These are phyloP conservation scores for Diaphora mendica DNA, from an alignment of 2,888 invertebrate species.

Conservation along the genomic window DNA sequence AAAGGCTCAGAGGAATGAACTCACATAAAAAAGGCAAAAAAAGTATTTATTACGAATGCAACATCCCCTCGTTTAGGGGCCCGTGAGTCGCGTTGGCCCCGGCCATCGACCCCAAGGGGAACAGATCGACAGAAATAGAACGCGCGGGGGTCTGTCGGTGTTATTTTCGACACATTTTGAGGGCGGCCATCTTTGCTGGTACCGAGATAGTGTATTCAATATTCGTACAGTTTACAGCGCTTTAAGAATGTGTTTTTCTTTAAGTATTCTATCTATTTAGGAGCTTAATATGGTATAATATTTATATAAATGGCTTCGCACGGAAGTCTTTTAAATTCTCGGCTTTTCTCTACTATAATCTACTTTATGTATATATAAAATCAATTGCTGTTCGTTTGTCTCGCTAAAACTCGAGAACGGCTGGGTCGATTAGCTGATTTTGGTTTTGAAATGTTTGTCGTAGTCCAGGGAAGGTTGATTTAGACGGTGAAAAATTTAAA, in stretches of 20 bases:
- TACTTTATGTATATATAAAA: too few species aligned
- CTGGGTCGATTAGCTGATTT: too few species aligned
- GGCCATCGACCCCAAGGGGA: slow-evolving; percentile 62
- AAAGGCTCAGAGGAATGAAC: not conserved
- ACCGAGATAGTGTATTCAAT: slow-evolving; percentile 11
- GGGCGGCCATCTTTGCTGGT: slow-evolving; percentile 32
- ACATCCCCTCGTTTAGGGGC: slow-evolving; percentile 19
- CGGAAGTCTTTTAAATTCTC: too few species aligned
- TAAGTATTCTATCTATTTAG: not conserved
- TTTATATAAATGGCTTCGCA: too few species aligned
- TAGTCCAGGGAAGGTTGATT: too few species aligned
- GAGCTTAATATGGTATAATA: not conserved
- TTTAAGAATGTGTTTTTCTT: not conserved
- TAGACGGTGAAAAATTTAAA: too few species aligned
- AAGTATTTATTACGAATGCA: not conserved
- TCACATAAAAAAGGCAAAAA: not conserved
- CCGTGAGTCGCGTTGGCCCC: slow-evolving; percentile 28
- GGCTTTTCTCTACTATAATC: too few species aligned
- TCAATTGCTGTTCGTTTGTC: too few species aligned
- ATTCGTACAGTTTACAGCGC: not conserved
- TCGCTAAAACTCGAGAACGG: too few species aligned
- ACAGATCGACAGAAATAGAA: slow-evolving; percentile 54
- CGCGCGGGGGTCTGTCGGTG: slow-evolving; percentile 57
- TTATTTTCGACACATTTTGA: slow-evolving; percentile 53
- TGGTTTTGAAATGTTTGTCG: too few species aligned